Evolutionary conservation across 1,140 invertebrate genomes (phyloP).

Genomic region (Drosophila kanapiae): DNA sequence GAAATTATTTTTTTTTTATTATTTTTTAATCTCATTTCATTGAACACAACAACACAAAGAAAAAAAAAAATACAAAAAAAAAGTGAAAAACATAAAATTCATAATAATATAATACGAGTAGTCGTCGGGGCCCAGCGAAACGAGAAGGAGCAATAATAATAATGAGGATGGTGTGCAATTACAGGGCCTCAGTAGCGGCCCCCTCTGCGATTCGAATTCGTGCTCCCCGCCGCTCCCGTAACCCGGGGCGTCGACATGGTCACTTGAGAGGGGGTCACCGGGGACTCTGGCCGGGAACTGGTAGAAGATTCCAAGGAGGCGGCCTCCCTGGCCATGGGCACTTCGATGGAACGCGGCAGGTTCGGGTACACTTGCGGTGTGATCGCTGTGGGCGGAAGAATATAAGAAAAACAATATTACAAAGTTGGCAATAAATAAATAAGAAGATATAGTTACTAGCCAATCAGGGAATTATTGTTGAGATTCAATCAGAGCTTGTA

Average conservation of each 20-base stretch:
- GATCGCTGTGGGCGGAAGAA: conserved; percentile 60
- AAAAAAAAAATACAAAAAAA: conserved; percentile 21
- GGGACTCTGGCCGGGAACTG: not conserved
- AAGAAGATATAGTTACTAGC: not conserved
- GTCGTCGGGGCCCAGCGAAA: conserved; percentile 36
- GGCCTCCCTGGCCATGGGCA: conserved; percentile 56
- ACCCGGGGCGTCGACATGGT: conserved; percentile 30
- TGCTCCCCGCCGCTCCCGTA: not conserved
- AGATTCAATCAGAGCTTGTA: not conserved
- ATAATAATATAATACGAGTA: conserved; percentile 68
- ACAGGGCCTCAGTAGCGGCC: conserved; percentile 41
- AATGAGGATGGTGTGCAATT: conserved; percentile 51
- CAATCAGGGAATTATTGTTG: not conserved
- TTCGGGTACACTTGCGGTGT: conserved; percentile 77
- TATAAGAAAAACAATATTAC: not conserved
- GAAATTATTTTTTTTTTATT: conserved; percentile 73
- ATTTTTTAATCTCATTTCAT: conserved; percentile 77
- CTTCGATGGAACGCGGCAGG: conserved; percentile 79
- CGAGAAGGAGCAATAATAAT: conserved; percentile 36
- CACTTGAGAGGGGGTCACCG: conserved; percentile 2
- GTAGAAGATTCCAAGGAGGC: not conserved
- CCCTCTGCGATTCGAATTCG: conserved; percentile 37
- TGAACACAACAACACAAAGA: conserved; percentile 39
- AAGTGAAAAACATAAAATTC: conserved; percentile 37
- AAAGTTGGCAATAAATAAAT: not conserved